phyloP scores from a whole-genome alignment of 1,140 invertebrate genomes.

The Uloborus diversus region DNA sequence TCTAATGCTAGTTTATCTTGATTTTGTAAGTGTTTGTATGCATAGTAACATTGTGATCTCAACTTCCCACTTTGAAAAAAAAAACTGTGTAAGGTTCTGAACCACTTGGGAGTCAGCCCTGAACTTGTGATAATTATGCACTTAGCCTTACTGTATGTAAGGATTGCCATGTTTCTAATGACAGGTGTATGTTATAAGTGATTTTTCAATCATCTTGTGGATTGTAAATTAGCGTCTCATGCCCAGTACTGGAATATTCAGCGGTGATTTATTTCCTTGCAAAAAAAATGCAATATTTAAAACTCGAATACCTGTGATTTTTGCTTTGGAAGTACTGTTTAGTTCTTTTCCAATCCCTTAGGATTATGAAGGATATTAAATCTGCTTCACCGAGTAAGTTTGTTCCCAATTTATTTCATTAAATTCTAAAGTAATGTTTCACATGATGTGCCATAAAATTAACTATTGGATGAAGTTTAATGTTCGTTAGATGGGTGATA shows the following conservation, averaged over 20 bases:
- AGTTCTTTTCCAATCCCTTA: not conserved
- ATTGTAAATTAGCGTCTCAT: slow-evolving; percentile 8
- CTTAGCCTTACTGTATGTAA: slow-evolving; percentile 17
- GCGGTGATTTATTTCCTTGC: not conserved
- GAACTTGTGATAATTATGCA: slow-evolving; percentile 35
- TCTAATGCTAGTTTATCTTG: not conserved
- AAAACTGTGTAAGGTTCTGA: slow-evolving; percentile 13
- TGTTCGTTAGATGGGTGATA: not conserved
- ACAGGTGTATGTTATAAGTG: not conserved
- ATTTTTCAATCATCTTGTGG: not conserved
- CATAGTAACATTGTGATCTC: slow-evolving; percentile 8
- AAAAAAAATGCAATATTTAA: slow-evolving; percentile 10
- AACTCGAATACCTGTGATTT: slow-evolving; percentile 27
- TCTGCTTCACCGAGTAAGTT: too few relatives aligned
- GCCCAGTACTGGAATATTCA: slow-evolving; percentile 7
- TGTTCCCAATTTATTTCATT: slow-evolving; percentile 17
- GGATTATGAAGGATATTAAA: not conserved
- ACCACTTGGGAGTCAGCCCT: slow-evolving; percentile 24
- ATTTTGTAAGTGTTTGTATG: not conserved
- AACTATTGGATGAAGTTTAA: slow-evolving; percentile 41
- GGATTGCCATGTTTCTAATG: slow-evolving; percentile 23
- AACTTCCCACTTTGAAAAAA: slow-evolving; percentile 8
- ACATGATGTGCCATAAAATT: slow-evolving; percentile 48
- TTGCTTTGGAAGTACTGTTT: not conserved
- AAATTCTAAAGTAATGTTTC: slow-evolving; percentile 14